Base-by-base conservation (phyloP, 2,888 invertebrate species). In the Harpalus rubripes region DNA sequence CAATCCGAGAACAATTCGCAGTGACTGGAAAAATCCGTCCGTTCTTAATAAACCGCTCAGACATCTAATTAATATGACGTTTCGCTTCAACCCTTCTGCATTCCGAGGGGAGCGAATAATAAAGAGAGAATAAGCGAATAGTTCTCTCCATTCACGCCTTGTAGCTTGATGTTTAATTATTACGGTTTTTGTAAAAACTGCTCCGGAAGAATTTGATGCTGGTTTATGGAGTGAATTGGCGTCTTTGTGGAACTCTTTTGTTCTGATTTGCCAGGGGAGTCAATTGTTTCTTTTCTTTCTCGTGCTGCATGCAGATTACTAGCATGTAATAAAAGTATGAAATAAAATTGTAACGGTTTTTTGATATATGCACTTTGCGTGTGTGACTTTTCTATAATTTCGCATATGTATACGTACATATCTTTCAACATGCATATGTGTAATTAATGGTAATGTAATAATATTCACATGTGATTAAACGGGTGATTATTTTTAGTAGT, bases 1-100 rank as follows among this genome's bases (percentile, higher is more conserved):
- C 59, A 80, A 80, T 80, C 80, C 61, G 80, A 26, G 61, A 80
- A 80, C 80, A 80, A 80, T 80, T 61, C 41, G n/a, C 80, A 61
- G 32, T 61, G 80, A 80, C 59, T 59, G 58, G 61, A 80, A 80
- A 80, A 76, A 84, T 63, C 63, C 84, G 68, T 7, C 39, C 22
- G 72, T 61, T 84, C 84, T 84, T 88, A 89, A 89, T 89, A 89
- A 89, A 89, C 89, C 88, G 88, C 87, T 88, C 88, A 88, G 86
- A 88, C 89, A 88, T 89, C 88, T 89, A 89, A 89, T 89, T 89
- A 89, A 89, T 89, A 88, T 89, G 88, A 89, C 88, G 88, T 88
- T 88, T 89, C 86, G 86, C 85, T 52, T 58, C 78, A 78, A 56
- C 78, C 78, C 78, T 78, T 78, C 58, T 32, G 32, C 56, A 58